Percentiles rank a stretch among this genome's conserved stretches.
phyloP scores from a whole-genome alignment of 2,888 invertebrate genomes.

The Eledona agricola region DNA sequence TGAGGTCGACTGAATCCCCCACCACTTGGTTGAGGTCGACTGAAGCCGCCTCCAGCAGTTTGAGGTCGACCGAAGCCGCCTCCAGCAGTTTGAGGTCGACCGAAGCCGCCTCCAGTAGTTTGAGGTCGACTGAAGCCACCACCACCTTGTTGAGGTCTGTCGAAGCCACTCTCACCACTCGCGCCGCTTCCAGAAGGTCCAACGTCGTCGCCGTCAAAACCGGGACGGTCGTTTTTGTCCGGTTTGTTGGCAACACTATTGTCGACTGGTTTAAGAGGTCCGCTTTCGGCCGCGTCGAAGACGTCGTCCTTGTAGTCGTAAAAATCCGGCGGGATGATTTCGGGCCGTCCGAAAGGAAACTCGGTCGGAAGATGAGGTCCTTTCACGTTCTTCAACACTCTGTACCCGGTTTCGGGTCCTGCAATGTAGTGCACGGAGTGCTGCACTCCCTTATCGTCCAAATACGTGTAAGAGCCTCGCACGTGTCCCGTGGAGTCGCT shows the following conservation, averaged over 20 bases:
- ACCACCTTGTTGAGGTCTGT: conserved; percentile 26
- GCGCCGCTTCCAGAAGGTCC: conserved; percentile 36
- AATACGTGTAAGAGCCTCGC: conserved; percentile 78
- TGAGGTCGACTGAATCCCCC: neutral
- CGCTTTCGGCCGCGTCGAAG: conserved; percentile 67
- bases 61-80: conserved; percentile 36
- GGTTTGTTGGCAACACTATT: conserved; percentile 40
- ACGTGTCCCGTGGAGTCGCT: conserved; percentile 78
- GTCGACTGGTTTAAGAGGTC: conserved; percentile 64
- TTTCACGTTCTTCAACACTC: conserved; percentile 75
- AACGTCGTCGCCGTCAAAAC: conserved; percentile 11
- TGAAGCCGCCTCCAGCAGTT: conserved; percentile 15
- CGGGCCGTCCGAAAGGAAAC: conserved; percentile 65
- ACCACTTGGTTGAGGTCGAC: conserved; percentile 3
- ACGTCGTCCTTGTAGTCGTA: conserved; percentile 54
- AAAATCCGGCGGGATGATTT: conserved; percentile 62
- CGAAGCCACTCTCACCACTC: neutral
- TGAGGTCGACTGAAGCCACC: conserved; percentile 14
- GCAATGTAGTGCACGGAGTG: conserved; percentile 81
- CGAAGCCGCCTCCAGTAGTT: neutral
- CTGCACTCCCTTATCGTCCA: conserved; percentile 81
- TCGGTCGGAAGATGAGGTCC: conserved; percentile 72
- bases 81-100: conserved; percentile 5
- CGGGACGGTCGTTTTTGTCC: conserved; percentile 2
- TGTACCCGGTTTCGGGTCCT: conserved; percentile 80